Conservation (phyloP, 92 coral and sea anemone species). For the Epizoanthus fatuus region DNA sequence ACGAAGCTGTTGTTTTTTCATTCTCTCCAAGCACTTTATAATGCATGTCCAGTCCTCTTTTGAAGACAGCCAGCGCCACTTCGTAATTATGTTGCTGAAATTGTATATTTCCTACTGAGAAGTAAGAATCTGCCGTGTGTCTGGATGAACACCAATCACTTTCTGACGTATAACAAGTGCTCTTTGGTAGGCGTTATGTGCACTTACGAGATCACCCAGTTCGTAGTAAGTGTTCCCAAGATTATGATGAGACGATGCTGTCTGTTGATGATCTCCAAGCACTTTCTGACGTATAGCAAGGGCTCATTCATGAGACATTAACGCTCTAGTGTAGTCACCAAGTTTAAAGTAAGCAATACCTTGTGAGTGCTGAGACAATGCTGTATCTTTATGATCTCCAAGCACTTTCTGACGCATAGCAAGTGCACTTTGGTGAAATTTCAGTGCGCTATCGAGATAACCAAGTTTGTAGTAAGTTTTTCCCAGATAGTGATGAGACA, state of each 20-base stretch:
- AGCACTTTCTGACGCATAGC: not conserved
- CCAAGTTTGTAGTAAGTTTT: not conserved
- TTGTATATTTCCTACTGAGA: not conserved
- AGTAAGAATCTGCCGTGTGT: not conserved
- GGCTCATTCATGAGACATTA: not conserved
- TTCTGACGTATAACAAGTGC: not conserved
- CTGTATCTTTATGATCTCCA: conserved; percentile 17
- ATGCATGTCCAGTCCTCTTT: not conserved
- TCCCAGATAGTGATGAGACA: not conserved
- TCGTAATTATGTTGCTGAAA: not conserved
- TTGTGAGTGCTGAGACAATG: not conserved
- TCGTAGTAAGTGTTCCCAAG: not conserved
- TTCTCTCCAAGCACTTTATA: not conserved
- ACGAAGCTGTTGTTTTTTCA: not conserved
- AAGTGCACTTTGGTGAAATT: not conserved
- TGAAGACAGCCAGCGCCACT: not conserved
- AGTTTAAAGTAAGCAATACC: not conserved
- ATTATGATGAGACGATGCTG: not conserved
- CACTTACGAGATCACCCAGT: not conserved
- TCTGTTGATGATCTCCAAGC: not conserved
- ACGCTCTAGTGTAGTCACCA: not conserved
- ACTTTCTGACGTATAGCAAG: not conserved
- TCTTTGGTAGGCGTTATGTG: not conserved
- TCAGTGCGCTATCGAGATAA: not conserved
- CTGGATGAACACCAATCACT: not conserved